Evolutionary conservation across 2,113 vertebrate genomes (phyloP), one percentile per base, ranked within the genome.

Genomic region (Phyllopteryx taeniolatus): DNA sequence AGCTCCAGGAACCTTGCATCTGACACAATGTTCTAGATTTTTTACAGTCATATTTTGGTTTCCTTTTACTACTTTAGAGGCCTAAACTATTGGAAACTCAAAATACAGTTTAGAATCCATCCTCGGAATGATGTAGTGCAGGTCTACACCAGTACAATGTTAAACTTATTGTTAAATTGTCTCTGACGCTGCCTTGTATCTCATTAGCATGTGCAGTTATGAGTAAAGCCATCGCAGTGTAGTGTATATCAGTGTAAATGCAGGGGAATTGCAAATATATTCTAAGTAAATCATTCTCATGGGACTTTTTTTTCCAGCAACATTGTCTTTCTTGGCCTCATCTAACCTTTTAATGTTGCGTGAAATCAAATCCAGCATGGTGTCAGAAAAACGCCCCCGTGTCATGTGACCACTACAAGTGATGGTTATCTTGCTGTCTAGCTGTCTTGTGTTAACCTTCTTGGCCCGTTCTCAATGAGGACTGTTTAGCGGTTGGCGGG

Each of bases 371-470:
- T 74, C 80, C 79, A 79, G 57, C 66, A 22, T 73, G 19, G 87
- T 79, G 83, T 85, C 49, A 81, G 82, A 78, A 85, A 80, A 79
- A 78, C 81, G 77, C 77, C 74, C 76, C 74, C 4, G 73, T 85
- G 81, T 85, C 84, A 77, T 84, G 72, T 67, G 80, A 81, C 81
- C 68, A 75, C 71, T 84, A 67, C 71, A 66, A 75, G 66, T 74
- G 86, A 89, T 82, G 85, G 83, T 81, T 86, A 88, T 90, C 88
- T 75, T 5, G 83, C 78, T 73, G 79, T 85, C 82, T 81, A 1
- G 75, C 85, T 85, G 77, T 85, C 68, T 86, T 82, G 86, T 83
- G 84, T 89, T 88, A 89, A 86, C 85, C 87, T 85, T 43, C 17
- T n/a, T 64, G 83, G 79, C 74, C 81, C 61, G 80, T 79, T 85